These are phyloP conservation scores for Neodiprion lecontei DNA, from an alignment of 1,140 invertebrate species.

Conservation along the genomic window DNA sequence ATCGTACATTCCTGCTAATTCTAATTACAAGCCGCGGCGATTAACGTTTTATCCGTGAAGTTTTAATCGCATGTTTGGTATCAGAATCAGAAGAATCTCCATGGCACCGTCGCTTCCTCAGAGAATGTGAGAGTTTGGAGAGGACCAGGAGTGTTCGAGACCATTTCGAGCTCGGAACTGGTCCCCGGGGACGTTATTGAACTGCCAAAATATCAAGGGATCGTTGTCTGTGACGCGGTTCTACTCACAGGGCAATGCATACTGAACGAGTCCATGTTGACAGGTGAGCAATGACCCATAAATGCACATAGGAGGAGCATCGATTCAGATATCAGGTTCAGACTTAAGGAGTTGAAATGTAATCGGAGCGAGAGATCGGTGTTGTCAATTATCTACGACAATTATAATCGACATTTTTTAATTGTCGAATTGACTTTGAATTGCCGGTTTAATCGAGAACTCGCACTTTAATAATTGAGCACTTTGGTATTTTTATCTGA, in stretches of 20 bases:
- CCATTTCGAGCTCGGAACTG: constrained; percentile 68
- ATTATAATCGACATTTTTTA: too few species aligned
- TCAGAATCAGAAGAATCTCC: constrained; percentile 77
- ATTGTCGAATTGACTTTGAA: too few species aligned
- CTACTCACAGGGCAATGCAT: constrained; percentile 89
- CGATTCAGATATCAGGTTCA: too few species aligned
- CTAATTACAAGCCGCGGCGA: too few species aligned
- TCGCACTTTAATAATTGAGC: too few species aligned
- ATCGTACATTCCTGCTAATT: background rate
- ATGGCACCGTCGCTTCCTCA: constrained; percentile 72
- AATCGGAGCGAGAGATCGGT: too few species aligned
- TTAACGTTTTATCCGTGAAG: background rate
- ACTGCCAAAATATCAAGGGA: constrained; percentile 84
- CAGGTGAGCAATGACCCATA: constrained; percentile 67
- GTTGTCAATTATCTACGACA: too few species aligned
- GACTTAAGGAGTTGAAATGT: too few species aligned
- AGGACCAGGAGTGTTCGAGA: constrained; percentile 57
- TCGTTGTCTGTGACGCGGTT: constrained; percentile 90
- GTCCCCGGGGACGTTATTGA: constrained; percentile 94
- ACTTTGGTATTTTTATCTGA: too few species aligned
- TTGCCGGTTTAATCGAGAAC: too few species aligned
- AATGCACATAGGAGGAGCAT: background rate
- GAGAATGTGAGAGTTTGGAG: constrained; percentile 67
- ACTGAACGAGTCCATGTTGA: constrained; percentile 96
- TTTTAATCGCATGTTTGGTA: constrained; percentile 1